Base-by-base conservation (phyloP, 2,888 invertebrate genomes). In the Thera obeliscata region DNA sequence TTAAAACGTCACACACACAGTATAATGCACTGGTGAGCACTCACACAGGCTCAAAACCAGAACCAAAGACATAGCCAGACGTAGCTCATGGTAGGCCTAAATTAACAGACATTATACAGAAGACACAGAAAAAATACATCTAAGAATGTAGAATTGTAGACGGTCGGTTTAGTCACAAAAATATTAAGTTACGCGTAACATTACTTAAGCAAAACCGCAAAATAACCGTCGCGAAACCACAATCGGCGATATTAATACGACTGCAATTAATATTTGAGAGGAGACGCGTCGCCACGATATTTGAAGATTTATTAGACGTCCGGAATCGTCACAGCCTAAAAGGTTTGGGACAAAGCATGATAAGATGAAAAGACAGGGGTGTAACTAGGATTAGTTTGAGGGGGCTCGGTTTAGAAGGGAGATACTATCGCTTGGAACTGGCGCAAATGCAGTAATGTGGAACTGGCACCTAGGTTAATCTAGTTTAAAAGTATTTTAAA, bases 261-360 rank as follows among this genome's bases (percentile, higher is more conserved):
- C 84, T 74, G 89, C 87, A 87, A 87, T 90, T 85, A 89, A 87
- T 87, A 85, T 84, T 77, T 76, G 80, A 72, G 68, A 64, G 68
- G 63, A 66, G 69, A 62, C 67, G 69, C 66, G 72, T 67, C 69
- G 70, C 35, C 56, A 12, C 57, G 90, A 91, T 90, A 89, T 81
- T 84, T 81, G 76, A 81, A 90, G 91, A 93, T 93, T 93, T 93
- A 93, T 93, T 83, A 85, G 81, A 76, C 60, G 79, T 79, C 83
- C 75, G 67, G 43, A 57, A 78, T 80, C 83, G 87, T 85, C 86
- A 81, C 83, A 77, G 86, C 82, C 91, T 92, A 93, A 93, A 91
- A 93, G 93, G 88, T 86, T 88, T 82, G 83, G 83, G 87, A 80
- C 83, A 82, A 71, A 76, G 82, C 71, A 78, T 84, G 91, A 91